These are phyloP conservation scores for Siderastrea radians DNA, from an alignment of 92 coral and sea anemone genomes.

Conservation along the genomic window DNA sequence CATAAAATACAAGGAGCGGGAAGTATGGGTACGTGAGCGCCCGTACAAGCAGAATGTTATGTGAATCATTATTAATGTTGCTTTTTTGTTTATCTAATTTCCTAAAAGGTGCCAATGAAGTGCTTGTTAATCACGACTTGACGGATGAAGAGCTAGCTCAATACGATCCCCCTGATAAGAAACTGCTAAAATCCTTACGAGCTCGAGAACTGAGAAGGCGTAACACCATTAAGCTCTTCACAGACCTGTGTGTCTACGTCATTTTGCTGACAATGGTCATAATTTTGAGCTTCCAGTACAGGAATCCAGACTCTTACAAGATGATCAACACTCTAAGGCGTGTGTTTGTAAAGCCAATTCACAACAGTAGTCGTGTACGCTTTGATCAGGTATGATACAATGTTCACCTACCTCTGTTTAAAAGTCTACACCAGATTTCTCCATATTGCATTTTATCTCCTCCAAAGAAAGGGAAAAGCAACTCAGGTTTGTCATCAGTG, in stretches of 20 bases:
- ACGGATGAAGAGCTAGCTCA: conserved; percentile 18
- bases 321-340: conserved; percentile 60
- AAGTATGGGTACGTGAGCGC: too few relatives aligned
- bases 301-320: conserved; percentile 65
- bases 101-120: conserved; percentile 37
- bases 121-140: not conserved
- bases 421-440: too few relatives aligned
- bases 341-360: conserved; percentile 61
- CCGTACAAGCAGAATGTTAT: too few relatives aligned
- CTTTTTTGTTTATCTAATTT: not conserved
- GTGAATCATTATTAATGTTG: not conserved
- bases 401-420: too few relatives aligned
- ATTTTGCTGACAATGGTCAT: conserved; percentile 58
- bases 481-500: too few relatives aligned
- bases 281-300: conserved; percentile 68
- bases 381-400: conserved; percentile 14
- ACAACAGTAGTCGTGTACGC: conserved; percentile 39
- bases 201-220: conserved; percentile 47
- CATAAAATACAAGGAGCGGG: too few relatives aligned
- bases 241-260: conserved; percentile 69
- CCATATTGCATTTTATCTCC: too few relatives aligned
- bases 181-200: conserved; percentile 50
- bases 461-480: too few relatives aligned
- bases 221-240: conserved; percentile 42
- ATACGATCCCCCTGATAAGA: conserved; percentile 65